phyloP scores from a whole-genome alignment of 64 coral and sea anemone genomes.

The Dendronephthya gigantea region DNA sequence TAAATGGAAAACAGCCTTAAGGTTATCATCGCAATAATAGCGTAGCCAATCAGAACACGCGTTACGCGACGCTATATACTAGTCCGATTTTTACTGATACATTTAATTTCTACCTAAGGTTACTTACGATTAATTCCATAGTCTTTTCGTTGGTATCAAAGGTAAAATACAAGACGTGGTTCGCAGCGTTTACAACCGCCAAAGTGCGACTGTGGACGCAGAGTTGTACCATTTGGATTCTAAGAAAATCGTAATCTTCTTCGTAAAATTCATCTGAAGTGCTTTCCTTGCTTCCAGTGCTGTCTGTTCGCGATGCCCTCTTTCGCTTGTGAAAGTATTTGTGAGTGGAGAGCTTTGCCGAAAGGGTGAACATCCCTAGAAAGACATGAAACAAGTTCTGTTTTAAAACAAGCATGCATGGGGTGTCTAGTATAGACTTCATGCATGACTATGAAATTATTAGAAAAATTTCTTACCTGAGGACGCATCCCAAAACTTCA shows the following conservation, averaged over 20 bases:
- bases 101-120: no score
- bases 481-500: conserved; percentile 83
- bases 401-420: no score
- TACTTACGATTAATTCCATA: conserved; percentile 62
- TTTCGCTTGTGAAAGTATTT: conserved; percentile 85
- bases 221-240: conserved; percentile 56
- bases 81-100: no score
- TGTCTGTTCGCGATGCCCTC: conserved; percentile 30
- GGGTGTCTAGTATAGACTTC: no score
- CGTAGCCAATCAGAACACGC: no score
- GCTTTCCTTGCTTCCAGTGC: conserved; percentile 47
- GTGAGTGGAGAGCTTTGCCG: conserved; percentile 68
- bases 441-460: no score
- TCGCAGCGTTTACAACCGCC: conserved; percentile 36
- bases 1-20: no score
- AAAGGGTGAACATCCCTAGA: conserved; percentile 42
- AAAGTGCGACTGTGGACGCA: conserved; percentile 63
- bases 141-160: conserved; percentile 59
- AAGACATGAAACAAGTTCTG: no score
- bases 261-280: conserved; percentile 4
- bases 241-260: conserved; percentile 49
- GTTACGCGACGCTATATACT: no score
- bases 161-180: conserved; percentile 54
- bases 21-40: no score
- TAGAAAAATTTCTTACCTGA: no score